phyloP scores from a whole-genome alignment of 2,113 vertebrate genomes.

The Megaleporinus macrocephalus region DNA sequence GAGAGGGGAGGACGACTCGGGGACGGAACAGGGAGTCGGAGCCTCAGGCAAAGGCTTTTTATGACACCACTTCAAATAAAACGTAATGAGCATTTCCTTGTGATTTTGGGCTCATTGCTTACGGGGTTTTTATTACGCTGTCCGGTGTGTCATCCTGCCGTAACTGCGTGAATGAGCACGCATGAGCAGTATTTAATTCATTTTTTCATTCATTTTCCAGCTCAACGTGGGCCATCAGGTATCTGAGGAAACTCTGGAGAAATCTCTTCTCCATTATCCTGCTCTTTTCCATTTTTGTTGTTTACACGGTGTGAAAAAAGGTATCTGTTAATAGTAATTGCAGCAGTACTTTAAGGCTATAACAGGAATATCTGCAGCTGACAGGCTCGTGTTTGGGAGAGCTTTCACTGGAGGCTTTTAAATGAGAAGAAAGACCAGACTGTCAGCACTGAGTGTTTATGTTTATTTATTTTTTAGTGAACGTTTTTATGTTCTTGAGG shows the following conservation, averaged over 20 bases:
- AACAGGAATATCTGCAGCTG: not conserved
- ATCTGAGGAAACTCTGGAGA: not conserved
- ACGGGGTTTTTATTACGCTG: constrained; percentile 26
- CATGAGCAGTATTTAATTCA: constrained; percentile 15
- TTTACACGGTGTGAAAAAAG: not conserved
- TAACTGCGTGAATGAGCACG: constrained; percentile 14
- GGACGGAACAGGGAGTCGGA: constrained; percentile 24
- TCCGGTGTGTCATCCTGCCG: not conserved
- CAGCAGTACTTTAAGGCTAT: not conserved
- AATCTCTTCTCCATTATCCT: not conserved
- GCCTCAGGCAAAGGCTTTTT: constrained; percentile 29
- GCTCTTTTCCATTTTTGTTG: not conserved
- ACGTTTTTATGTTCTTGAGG: too few relatives aligned
- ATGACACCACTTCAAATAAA: constrained; percentile 33
- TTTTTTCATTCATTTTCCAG: constrained; percentile 18
- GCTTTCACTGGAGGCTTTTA: not conserved
- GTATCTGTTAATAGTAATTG: not conserved
- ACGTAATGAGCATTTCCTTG: constrained; percentile 40
- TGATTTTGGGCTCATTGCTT: constrained; percentile 37
- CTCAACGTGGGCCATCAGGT: not conserved
- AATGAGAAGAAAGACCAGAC: too few relatives aligned
- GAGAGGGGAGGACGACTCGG: constrained; percentile 26
- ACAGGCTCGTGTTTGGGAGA: too few relatives aligned
- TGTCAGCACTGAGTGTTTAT: too few relatives aligned
- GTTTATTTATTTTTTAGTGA: too few relatives aligned